These are phyloP conservation scores for Astropecten irregularis DNA, from an alignment of 53 echinoderm and acorn worm species.

Conservation along the genomic window DNA sequence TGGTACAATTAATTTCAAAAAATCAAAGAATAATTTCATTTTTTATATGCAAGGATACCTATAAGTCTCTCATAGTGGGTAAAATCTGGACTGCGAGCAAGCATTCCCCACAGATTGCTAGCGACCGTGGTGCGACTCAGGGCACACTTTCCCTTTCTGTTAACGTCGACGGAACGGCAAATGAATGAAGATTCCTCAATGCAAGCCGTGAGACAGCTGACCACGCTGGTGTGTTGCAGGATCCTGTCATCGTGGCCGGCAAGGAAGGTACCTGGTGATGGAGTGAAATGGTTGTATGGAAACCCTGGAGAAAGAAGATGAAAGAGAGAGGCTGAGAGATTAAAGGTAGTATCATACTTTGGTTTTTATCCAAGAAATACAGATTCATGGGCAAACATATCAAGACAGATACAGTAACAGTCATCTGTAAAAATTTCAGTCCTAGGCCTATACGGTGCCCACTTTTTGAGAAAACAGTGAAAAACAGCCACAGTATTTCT, in stretches of 20 bases:
- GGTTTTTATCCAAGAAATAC: too few species aligned
- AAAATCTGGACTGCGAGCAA: background rate
- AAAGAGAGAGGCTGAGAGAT: too few species aligned
- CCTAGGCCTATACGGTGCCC: too few species aligned
- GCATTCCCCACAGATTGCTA: background rate
- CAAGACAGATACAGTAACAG: too few species aligned
- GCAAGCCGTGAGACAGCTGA: constrained; percentile 44
- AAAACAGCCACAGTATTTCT: too few species aligned
- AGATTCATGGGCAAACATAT: too few species aligned
- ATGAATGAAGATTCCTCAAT: constrained; percentile 7
- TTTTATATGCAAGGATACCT: too few species aligned
- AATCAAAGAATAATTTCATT: too few species aligned
- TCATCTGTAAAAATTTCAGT: too few species aligned
- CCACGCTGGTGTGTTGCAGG: background rate
- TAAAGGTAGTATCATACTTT: too few species aligned
- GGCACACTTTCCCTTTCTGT: constrained; percentile 11
- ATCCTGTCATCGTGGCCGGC: constrained; percentile 25
- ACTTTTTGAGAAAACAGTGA: too few species aligned
- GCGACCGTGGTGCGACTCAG: constrained; percentile 6
- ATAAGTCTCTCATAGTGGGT: constrained; percentile 18
- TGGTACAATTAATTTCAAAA: too few species aligned
- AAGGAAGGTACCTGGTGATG: background rate
- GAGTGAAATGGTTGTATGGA: constrained; percentile 22
- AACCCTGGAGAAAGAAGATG: background rate
- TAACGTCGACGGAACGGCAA: constrained; percentile 39